Conservation (phyloP, 2,888 invertebrate genomes). For the Acleris sparsana region DNA sequence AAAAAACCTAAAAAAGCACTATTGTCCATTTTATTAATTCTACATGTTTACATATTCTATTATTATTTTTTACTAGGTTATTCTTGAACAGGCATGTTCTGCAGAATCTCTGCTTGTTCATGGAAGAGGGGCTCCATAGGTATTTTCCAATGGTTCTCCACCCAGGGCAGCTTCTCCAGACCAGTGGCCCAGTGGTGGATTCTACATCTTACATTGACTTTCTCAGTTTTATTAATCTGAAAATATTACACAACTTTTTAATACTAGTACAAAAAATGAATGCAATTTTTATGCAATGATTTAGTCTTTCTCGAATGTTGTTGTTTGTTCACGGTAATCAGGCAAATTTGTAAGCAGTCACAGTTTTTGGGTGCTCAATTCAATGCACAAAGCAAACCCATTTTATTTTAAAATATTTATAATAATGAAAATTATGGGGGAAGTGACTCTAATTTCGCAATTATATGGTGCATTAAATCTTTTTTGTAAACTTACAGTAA, state of each 20-base stretch:
- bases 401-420: no score
- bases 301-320: no score
- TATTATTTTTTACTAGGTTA: no score
- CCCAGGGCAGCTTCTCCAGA: slow-evolving; percentile 82
- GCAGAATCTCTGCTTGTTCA: slow-evolving; percentile 70
- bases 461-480: background rate
- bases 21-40: slow-evolving; percentile 16
- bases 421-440: no score
- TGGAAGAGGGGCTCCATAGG: slow-evolving; percentile 84
- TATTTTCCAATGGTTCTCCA: slow-evolving; percentile 81
- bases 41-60: slow-evolving; percentile 19
- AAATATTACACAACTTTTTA: slow-evolving; percentile 43
- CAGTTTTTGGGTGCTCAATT: background rate
- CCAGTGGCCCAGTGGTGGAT: slow-evolving; percentile 91
- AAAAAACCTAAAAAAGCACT: slow-evolving; percentile 17
- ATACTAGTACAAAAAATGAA: background rate
- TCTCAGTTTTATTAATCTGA: slow-evolving; percentile 89
- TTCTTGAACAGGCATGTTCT: slow-evolving; percentile 60
- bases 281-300: no score
- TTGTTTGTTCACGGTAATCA: no score
- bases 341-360: background rate
- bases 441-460: no score
- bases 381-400: no score
- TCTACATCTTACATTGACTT: slow-evolving; percentile 88
- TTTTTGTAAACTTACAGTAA: slow-evolving; percentile 85